These are phyloP conservation scores for Eulemur rubriventer DNA, from an alignment of 2,797 vertebrate genomes.

Conservation along the genomic window DNA sequence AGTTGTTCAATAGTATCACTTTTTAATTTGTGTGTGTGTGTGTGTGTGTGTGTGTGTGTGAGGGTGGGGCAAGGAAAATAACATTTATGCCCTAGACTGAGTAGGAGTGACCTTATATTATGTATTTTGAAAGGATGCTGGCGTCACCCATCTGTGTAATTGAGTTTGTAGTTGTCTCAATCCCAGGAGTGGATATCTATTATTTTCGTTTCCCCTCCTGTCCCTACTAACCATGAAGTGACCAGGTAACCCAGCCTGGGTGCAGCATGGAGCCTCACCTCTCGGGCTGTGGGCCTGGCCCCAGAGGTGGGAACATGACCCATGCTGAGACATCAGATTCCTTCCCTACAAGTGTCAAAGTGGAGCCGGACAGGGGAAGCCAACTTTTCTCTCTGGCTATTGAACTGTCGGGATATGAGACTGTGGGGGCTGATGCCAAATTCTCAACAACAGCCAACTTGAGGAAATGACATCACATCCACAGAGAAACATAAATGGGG, in stretches of 20 bases:
- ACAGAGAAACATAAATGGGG: not conserved
- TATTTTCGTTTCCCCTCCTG: not conserved
- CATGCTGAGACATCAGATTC: not conserved
- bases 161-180: not conserved
- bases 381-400: not conserved
- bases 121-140: not conserved
- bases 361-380: not conserved
- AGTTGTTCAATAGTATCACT: not conserved
- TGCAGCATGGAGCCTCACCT: not conserved
- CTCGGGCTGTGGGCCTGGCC: not conserved
- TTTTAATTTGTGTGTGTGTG: not conserved
- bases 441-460: not conserved
- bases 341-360: not conserved
- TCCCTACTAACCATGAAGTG: not conserved
- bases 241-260: not conserved
- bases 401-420: not conserved
- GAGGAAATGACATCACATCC: slow-evolving; percentile 20
- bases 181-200: not conserved
- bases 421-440: not conserved
- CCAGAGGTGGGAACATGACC: not conserved
- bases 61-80: not conserved
- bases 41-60: not conserved
- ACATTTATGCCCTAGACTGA: not conserved
- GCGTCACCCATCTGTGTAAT: not conserved
- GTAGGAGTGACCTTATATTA: slow-evolving; percentile 6